phyloP scores from a whole-genome alignment of 2,113 vertebrate genomes.

The Balaeniceps rex region DNA sequence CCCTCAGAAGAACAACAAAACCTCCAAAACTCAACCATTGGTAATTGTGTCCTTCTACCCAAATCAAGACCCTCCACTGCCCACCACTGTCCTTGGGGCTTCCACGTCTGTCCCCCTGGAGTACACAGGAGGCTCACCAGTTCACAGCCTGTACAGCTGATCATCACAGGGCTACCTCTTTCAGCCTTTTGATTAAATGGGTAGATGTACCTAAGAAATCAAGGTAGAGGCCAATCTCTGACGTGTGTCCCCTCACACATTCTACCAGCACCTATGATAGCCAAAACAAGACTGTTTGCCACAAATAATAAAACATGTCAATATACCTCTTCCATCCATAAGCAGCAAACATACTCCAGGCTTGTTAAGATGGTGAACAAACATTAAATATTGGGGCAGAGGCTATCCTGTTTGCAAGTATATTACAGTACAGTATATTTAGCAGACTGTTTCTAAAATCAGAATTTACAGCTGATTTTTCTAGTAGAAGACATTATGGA shows the following conservation, averaged over 20 bases:
- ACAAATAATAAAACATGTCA: background rate
- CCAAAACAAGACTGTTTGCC: background rate
- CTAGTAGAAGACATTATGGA: background rate
- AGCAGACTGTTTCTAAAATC: background rate
- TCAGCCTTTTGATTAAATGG: background rate
- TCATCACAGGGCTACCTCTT: background rate
- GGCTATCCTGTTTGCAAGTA: background rate
- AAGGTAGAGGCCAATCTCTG: background rate
- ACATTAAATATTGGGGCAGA: no score
- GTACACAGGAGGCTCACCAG: background rate
- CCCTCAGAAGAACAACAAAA: background rate
- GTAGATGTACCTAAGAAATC: background rate
- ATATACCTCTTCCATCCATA: background rate
- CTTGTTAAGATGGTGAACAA: background rate
- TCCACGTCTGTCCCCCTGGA: background rate
- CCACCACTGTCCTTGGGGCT: background rate
- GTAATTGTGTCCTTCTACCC: background rate
- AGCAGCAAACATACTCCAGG: background rate
- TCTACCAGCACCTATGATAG: background rate
- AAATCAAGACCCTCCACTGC: background rate
- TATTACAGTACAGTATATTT: background rate
- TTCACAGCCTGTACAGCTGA: background rate
- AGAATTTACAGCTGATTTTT: background rate
- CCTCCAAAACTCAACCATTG: background rate
- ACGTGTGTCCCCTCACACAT: background rate